phyloP scores from a whole-genome alignment of 2,113 vertebrate species.

The Oncorhynchus kisutch region DNA sequence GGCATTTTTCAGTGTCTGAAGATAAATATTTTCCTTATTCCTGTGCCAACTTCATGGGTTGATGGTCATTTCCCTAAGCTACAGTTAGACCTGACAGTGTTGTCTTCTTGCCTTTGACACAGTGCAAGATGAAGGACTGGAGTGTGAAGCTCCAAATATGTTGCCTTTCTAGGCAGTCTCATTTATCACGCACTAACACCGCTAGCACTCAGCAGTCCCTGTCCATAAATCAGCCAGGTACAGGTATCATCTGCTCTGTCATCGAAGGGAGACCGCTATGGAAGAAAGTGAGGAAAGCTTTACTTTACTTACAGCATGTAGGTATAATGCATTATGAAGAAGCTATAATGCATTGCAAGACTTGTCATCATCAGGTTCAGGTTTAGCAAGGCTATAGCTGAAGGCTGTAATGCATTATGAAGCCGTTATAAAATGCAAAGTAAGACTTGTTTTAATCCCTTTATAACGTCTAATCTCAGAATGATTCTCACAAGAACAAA shows the following conservation, averaged over 20 bases:
- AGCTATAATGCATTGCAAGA: too few relatives aligned
- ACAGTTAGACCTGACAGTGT: conserved; percentile 51
- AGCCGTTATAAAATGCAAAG: too few relatives aligned
- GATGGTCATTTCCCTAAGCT: conserved; percentile 56
- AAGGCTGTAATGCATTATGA: too few relatives aligned
- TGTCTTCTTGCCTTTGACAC: conserved; percentile 59
- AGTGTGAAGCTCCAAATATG: conserved; percentile 56
- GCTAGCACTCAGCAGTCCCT: conserved; percentile 39
- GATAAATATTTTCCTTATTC: background rate
- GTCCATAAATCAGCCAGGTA: conserved; percentile 48
- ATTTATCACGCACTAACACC: conserved; percentile 59
- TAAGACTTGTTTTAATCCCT: too few relatives aligned
- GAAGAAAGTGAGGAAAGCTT: conserved; percentile 6
- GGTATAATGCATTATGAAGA: background rate
- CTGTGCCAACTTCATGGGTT: conserved; percentile 25
- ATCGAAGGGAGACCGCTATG: conserved; percentile 8
- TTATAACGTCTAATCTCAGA: too few relatives aligned
- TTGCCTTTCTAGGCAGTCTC: conserved; percentile 56
- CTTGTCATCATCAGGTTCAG: too few relatives aligned
- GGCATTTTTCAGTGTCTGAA: background rate
- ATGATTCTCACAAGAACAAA: too few relatives aligned
- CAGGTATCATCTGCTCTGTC: conserved; percentile 32
- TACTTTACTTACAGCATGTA: background rate
- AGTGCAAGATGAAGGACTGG: conserved; percentile 52
- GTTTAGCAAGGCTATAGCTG: too few relatives aligned